A percentile compares a stretch with the other conserved stretches of the same genome.
Evolutionary conservation across 1,140 invertebrate genomes (phyloP).

Genomic region (Drosophila serrata): DNA sequence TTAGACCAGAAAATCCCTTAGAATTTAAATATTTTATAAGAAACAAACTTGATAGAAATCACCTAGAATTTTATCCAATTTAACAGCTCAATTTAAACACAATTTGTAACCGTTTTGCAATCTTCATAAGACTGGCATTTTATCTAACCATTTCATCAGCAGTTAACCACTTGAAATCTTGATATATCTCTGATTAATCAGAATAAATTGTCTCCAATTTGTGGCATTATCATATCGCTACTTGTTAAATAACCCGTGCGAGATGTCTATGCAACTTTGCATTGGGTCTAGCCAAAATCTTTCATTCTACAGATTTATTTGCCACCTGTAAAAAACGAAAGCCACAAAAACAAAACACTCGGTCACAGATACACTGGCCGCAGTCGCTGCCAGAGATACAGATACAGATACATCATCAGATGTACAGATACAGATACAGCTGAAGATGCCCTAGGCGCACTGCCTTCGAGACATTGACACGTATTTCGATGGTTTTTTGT

Average conservation of each 20-base stretch:
- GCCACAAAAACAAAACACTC: constrained; percentile 29
- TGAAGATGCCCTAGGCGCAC: constrained; percentile 64
- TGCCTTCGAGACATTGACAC: constrained; percentile 78
- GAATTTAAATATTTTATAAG: neutral
- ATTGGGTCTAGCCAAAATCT: constrained; percentile 52
- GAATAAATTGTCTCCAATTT: constrained; percentile 33
- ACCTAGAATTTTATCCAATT: neutral
- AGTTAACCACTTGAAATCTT: constrained; percentile 13
- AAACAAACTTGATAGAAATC: neutral
- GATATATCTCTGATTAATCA: constrained; percentile 9
- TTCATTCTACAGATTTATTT: constrained; percentile 77
- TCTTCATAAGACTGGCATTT: neutral
- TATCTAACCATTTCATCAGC: constrained; percentile 2
- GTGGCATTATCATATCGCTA: constrained; percentile 1
- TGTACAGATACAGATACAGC: constrained; percentile 19
- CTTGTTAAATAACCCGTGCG: constrained; percentile 28
- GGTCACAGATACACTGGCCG: constrained; percentile 22
- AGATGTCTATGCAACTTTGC: constrained; percentile 43
- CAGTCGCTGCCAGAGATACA: constrained; percentile 15
- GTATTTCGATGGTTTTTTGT: constrained; percentile 58
- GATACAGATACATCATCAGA: constrained; percentile 36
- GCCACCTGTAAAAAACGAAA: constrained; percentile 73
- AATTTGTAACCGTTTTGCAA: neutral
- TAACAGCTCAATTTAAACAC: neutral
- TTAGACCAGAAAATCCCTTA: too few species aligned